Evolutionary conservation across 2,113 vertebrate species (phyloP).

Genomic region (Otus sunia): DNA sequence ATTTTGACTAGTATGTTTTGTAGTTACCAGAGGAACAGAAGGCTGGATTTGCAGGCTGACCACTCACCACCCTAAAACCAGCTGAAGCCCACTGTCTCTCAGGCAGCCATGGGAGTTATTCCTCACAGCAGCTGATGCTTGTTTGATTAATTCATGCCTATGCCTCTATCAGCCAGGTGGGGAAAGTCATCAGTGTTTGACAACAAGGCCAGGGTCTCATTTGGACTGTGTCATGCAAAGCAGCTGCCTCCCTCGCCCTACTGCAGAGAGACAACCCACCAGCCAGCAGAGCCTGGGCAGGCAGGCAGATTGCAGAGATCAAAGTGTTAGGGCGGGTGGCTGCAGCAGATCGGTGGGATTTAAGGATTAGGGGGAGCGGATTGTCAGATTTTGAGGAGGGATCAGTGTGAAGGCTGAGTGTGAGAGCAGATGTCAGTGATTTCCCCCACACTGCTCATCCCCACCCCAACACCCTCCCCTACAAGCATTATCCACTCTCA

Average conservation of each 20-base stretch:
- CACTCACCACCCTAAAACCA: not conserved
- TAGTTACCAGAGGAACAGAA: not conserved
- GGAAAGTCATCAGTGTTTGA: not conserved
- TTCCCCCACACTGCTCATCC: slow-evolving; percentile 34
- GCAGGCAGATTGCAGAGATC: not conserved
- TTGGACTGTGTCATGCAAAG: not conserved
- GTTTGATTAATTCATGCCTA: not conserved
- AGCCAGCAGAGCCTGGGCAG: not conserved
- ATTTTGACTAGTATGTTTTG: rapidly evolving
- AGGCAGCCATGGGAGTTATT: not conserved
- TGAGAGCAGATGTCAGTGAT: slow-evolving; percentile 82
- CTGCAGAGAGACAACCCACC: too few relatives aligned
- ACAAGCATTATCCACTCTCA: slow-evolving; percentile 70
- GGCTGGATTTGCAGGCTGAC: not conserved
- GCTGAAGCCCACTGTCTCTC: not conserved
- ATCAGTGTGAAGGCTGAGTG: slow-evolving; percentile 76
- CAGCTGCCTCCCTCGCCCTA: not conserved
- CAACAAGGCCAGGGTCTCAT: not conserved
- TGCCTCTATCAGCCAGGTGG: not conserved
- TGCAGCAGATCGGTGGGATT: slow-evolving; percentile 77
- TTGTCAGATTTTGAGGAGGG: slow-evolving; percentile 68
- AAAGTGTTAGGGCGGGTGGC: slow-evolving; percentile 54
- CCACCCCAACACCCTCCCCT: not conserved
- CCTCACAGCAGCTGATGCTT: not conserved
- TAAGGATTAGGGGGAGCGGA: slow-evolving; percentile 77